A percentile compares a stretch with the other conserved stretches of the same genome.
These are phyloP conservation scores for Rhea pennata DNA, from an alignment of 2,113 vertebrate genomes.

Conservation along the genomic window DNA sequence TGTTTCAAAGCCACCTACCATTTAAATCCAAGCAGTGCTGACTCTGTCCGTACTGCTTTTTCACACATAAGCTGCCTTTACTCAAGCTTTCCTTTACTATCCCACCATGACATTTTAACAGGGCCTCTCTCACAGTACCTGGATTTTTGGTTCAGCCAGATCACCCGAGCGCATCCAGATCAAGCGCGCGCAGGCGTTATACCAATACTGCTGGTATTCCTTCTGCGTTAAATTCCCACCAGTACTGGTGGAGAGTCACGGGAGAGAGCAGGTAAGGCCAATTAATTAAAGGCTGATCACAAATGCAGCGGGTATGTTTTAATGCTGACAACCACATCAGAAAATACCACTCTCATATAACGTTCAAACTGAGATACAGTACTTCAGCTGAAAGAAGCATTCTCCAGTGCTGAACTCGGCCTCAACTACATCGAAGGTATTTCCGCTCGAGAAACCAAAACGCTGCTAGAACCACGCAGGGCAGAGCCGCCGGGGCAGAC, in stretches of 20 bases:
- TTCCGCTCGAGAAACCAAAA: neutral
- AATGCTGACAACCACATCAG: fast-evolving
- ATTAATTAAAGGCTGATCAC: neutral
- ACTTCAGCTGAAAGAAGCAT: neutral
- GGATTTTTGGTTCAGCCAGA: neutral
- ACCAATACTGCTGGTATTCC: neutral
- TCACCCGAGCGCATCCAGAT: neutral
- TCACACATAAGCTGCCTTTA: neutral
- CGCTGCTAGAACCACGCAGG: neutral
- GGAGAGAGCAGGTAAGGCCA: neutral
- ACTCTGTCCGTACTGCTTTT: neutral
- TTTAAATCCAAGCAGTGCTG: conserved; percentile 29
- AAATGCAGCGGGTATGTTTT: neutral
- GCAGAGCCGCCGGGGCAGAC: neutral
- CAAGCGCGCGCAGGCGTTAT: neutral
- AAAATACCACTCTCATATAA: neutral
- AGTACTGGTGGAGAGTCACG: neutral
- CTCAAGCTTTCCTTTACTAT: neutral
- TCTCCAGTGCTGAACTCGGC: neutral
- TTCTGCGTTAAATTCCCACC: neutral
- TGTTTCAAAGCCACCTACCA: neutral
- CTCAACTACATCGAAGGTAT: neutral
- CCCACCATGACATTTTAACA: neutral
- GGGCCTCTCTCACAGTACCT: neutral
- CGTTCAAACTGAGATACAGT: neutral